These are phyloP conservation scores for Oscheius sp. DNA, from an alignment of 2,888 invertebrate genomes.

Conservation along the genomic window DNA sequence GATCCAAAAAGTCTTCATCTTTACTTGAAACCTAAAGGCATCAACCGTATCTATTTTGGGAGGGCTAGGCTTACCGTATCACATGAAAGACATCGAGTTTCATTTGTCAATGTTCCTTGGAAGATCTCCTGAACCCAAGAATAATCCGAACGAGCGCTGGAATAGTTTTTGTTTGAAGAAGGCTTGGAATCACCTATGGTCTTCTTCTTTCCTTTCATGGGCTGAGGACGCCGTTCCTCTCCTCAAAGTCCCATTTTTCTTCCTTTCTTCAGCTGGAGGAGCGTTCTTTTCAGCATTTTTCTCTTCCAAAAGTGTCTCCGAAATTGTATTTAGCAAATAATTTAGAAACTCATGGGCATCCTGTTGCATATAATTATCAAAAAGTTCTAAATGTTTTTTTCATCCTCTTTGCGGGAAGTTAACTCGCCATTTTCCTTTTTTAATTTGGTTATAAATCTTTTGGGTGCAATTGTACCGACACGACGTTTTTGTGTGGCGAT, in stretches of 20 bases:
- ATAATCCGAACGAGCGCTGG: conserved; percentile 75
- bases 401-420: too few species aligned
- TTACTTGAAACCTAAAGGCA: conserved; percentile 86
- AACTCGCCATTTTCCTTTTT: conserved; percentile 92
- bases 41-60: too few species aligned
- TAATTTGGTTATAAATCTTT: conserved; percentile 96
- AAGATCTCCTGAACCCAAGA: conserved; percentile 99
- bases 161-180: neutral
- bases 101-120: conserved; percentile 98
- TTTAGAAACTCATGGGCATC: conserved; percentile 99
- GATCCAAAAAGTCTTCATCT: conserved; percentile 97
- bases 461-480: conserved; percentile 97
- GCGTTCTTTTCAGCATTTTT: conserved; percentile 42
- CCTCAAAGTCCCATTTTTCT: conserved; percentile 43
- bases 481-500: conserved; percentile 99
- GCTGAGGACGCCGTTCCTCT: conserved; percentile 39
- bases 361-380: conserved; percentile 96
- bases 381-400: conserved; percentile 82
- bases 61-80: conserved; percentile 90
- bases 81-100: conserved; percentile 97
- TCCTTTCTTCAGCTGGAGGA: neutral
- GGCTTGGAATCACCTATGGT: neutral
- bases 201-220: conserved; percentile 17
- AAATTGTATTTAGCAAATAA: conserved; percentile 96
- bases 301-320: conserved; percentile 83